These are phyloP conservation scores for Aphyosemion australe DNA, from an alignment of 2,113 vertebrate species.

Conservation along the genomic window DNA sequence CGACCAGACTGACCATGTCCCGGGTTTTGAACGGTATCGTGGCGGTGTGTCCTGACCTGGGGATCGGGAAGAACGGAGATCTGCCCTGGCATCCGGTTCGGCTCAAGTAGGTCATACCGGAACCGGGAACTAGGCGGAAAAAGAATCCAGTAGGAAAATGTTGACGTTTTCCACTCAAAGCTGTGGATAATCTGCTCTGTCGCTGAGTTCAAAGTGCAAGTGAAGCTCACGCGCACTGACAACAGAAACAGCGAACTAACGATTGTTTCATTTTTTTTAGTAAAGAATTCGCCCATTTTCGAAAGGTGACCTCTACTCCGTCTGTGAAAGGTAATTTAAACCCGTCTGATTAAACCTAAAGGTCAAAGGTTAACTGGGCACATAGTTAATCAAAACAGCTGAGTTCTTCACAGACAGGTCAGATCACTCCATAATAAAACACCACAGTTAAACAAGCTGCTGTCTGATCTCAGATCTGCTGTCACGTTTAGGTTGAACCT, in stretches of 20 bases:
- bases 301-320: conserved; percentile 86
- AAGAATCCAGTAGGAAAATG: no score
- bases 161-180: no score
- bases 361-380: neutral
- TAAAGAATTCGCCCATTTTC: conserved; percentile 92
- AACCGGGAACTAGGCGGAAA: neutral
- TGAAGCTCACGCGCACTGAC: no score
- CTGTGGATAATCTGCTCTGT: no score
- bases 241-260: neutral
- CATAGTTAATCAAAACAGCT: no score
- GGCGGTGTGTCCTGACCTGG: conserved; percentile 89
- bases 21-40: conserved; percentile 85
- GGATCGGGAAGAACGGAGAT: conserved; percentile 85
- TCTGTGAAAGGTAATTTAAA: conserved; percentile 72
- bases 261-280: conserved; percentile 67
- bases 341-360: neutral
- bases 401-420: no score
- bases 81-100: conserved; percentile 87
- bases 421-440: no score
- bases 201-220: no score
- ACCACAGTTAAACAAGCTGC: no score
- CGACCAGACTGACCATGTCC: conserved; percentile 48
- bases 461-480: no score
- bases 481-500: no score
- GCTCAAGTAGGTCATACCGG: conserved; percentile 77